phyloP scores from a whole-genome alignment of 92 coral and sea anemone genomes.

The Palythoa grandiflora region DNA sequence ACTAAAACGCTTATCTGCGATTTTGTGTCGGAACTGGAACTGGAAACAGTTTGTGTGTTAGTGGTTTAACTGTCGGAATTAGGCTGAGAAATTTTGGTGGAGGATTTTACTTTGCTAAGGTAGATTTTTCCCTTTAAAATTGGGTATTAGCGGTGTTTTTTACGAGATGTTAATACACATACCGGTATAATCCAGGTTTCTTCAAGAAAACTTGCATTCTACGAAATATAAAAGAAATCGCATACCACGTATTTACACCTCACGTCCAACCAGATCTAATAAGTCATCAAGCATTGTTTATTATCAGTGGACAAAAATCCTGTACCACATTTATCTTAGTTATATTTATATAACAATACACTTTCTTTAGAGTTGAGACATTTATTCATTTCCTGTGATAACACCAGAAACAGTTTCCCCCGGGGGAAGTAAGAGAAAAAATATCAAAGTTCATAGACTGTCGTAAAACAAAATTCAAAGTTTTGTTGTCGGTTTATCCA shows the following conservation, averaged over 20 bases:
- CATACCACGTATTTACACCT: not conserved
- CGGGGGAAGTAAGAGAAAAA: too few relatives aligned
- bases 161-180: conserved; percentile 16
- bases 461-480: too few relatives aligned
- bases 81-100: not conserved
- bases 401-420: too few relatives aligned
- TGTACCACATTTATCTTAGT: too few relatives aligned
- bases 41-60: not conserved
- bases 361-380: too few relatives aligned
- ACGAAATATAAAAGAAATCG: not conserved
- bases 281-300: too few relatives aligned
- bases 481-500: too few relatives aligned
- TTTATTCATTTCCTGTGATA: too few relatives aligned
- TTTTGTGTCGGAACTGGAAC: not conserved
- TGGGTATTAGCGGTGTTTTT: not conserved
- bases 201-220: conserved; percentile 86
- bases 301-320: too few relatives aligned
- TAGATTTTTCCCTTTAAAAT: not conserved
- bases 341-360: too few relatives aligned
- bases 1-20: not conserved
- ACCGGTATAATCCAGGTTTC: conserved; percentile 88
- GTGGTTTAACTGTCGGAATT: not conserved
- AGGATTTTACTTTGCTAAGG: not conserved
- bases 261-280: too few relatives aligned
- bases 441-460: too few relatives aligned